Evolutionary conservation across 2,888 invertebrate genomes (phyloP), one percentile per base, ranked within the genome.

Genomic region (Melanotus villosus): DNA sequence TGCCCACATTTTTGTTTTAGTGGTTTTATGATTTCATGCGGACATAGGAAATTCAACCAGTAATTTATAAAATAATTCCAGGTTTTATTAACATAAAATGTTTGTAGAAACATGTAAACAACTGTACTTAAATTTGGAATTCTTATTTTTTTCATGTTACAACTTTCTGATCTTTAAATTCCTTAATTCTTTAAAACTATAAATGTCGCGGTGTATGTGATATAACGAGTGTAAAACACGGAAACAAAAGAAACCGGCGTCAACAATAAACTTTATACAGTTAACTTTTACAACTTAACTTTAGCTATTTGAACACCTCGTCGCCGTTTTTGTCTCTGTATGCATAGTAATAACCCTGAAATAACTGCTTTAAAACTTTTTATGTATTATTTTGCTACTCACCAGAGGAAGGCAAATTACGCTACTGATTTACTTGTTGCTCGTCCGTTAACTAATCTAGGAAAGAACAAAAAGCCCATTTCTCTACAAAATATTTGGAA

Each of bases 311-410:
- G 54, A 38, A 62, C 60, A 59, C 54, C 41, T 60, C 60, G 30
- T 43, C 67, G 52, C 60, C 47, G 60, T 54, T 67, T 54, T 64
- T 41, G 38, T 43, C 54, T 52, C 43, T 60, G 52, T 62, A 60
- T 67, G 60, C 67, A 67, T 54, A 65, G 59, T 56, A 54, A 64
- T 64, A 64, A 64, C 54, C 64, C 52, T 64, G 56, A 54, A 26
- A 54, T 64, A 54, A 64, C 54, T 54, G 52, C 54, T 56, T 54
- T 41, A 45, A 56, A 64, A 64, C 43, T 64, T 54, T 64, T 41
- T 52, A 38, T 64, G 23, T 41, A 41, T 43, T 43, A 59, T 59
- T 59, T 59, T 56, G 34, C 56, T 56, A 21, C 34, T 52, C 52
- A 34, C 52, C 34, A 52, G 32, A 52, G 52, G 32, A n/a, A 56